These are phyloP conservation scores for Teleopsis dalmanni DNA, from an alignment of 1,140 invertebrate species.

Conservation along the genomic window DNA sequence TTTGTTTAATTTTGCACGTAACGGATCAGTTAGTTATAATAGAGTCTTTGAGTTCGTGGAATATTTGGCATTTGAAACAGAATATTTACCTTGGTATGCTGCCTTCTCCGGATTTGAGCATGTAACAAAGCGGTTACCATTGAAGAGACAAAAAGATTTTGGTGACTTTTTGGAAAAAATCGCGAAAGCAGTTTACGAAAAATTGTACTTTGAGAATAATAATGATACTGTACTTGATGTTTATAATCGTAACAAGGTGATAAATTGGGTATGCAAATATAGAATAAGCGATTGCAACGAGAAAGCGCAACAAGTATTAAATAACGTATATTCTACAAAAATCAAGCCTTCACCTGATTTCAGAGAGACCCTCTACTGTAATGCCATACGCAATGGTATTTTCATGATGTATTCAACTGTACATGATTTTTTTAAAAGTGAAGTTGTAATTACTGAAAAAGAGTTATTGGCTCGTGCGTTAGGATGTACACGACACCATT, in stretches of 20 bases:
- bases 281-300: constrained; percentile 42
- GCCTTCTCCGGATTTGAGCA: constrained; percentile 27
- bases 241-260: constrained; percentile 34
- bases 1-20: constrained; percentile 57
- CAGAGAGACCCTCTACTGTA: constrained; percentile 52
- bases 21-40: constrained; percentile 47
- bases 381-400: constrained; percentile 43
- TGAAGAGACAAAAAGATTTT: constrained; percentile 21
- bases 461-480: constrained; percentile 20
- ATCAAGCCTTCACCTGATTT: constrained; percentile 46
- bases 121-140: constrained; percentile 18
- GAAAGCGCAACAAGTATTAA: constrained; percentile 16
- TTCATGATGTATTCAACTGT: constrained; percentile 25
- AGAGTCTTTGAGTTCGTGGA: constrained; percentile 46
- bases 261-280: constrained; percentile 49
- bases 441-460: constrained; percentile 16
- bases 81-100: constrained; percentile 52
- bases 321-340: not conserved
- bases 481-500: constrained; percentile 18
- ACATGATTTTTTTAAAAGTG: constrained; percentile 7
- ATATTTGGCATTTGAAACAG: constrained; percentile 48
- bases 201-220: constrained; percentile 17
- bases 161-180: constrained; percentile 18
- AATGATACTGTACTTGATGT: constrained; percentile 27
- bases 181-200: constrained; percentile 12